Evolutionary conservation across 2,888 invertebrate species (phyloP).

Genomic region (Ditula angustiorana): DNA sequence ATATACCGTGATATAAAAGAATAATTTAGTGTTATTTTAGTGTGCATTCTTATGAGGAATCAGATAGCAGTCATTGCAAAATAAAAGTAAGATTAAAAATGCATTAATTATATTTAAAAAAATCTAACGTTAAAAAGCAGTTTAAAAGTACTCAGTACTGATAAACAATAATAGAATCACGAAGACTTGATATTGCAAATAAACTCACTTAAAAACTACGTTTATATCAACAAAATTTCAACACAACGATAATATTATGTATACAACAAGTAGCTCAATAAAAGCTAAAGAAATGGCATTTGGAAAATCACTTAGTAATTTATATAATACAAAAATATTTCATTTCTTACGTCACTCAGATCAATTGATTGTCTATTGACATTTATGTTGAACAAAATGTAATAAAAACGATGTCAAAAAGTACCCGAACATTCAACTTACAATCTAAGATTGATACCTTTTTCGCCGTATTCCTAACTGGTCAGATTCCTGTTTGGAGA

Average conservation of each 20-base stretch:
- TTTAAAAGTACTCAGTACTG: constrained; percentile 24
- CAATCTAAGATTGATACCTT: no score
- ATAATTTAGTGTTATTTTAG: constrained; percentile 3
- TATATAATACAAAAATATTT: constrained; percentile 53
- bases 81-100: constrained; percentile 12
- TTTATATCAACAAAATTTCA: constrained; percentile 50
- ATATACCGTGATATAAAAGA: neutral
- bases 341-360: constrained; percentile 53
- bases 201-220: constrained; percentile 28
- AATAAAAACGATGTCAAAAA: neutral
- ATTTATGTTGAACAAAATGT: neutral
- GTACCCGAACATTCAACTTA: neutral
- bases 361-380: constrained; percentile 58
- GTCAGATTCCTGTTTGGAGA: no score
- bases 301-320: constrained; percentile 65
- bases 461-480: no score
- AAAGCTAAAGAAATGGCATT: constrained; percentile 76
- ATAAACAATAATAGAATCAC: constrained; percentile 12
- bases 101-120: constrained; percentile 6
- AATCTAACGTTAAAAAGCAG: constrained; percentile 12
- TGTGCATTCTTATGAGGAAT: constrained; percentile 31
- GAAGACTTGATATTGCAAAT: constrained; percentile 33
- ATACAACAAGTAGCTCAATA: constrained; percentile 70
- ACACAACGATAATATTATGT: constrained; percentile 47
- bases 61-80: constrained; percentile 13